These are phyloP conservation scores for Aphidius colemani DNA, from an alignment of 2,888 invertebrate species.

Conservation along the genomic window DNA sequence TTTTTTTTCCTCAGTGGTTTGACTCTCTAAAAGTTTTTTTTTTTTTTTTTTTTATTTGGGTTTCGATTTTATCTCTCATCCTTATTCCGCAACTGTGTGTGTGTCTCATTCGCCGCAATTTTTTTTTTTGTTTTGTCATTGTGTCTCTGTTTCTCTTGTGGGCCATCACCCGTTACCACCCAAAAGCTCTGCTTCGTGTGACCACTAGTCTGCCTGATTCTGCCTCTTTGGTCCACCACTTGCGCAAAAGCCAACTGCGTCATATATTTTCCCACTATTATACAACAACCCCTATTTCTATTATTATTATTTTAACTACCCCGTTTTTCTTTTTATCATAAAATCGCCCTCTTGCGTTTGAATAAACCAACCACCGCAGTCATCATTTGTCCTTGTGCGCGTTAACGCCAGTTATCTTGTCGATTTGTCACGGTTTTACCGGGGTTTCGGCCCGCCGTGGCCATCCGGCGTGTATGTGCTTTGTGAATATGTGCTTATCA, in stretches of 20 bases:
- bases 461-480: slow-evolving; percentile 13
- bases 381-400: slow-evolving; percentile 18
- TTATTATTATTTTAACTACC: too few species aligned
- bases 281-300: slow-evolving; percentile 1
- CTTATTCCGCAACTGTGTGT: background rate
- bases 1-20: background rate
- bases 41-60: slow-evolving; percentile 4
- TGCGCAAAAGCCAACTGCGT: slow-evolving; percentile 3
- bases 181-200: slow-evolving; percentile 11
- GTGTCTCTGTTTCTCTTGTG: slow-evolving; percentile 1
- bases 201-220: slow-evolving; percentile 27
- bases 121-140: slow-evolving; percentile 1
- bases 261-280: background rate
- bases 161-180: slow-evolving; percentile 4
- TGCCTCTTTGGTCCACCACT: slow-evolving; percentile 31
- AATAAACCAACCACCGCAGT: slow-evolving; percentile 10
- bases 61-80: slow-evolving; percentile 15
- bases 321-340: too few species aligned
- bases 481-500: background rate
- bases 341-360: slow-evolving; percentile 13
- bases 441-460: slow-evolving; percentile 12
- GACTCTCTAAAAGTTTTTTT: slow-evolving; percentile 18
- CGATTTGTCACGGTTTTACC: slow-evolving; percentile 12
- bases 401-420: slow-evolving; percentile 10
- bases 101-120: slow-evolving; percentile 3